Evolutionary conservation across 2,888 invertebrate genomes (phyloP), one percentile per base, ranked within the genome.

Genomic region (Mesorhabditis belari): DNA sequence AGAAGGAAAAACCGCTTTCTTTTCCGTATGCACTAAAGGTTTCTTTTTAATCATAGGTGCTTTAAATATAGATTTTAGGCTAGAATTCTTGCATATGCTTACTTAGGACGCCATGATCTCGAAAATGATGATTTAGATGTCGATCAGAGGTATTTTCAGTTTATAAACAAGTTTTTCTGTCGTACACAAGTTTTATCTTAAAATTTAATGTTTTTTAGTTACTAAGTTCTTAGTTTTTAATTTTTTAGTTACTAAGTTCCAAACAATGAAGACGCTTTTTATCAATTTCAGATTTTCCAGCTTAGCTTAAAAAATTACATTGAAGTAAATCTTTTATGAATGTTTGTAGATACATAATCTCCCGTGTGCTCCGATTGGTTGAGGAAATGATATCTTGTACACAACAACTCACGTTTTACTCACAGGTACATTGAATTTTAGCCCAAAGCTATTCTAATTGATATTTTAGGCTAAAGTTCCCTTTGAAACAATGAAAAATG

Each of bases 331-430:
- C 27, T 23, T 26, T 19, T 49, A 26, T 9, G 12, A 19, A 21
- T 28, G n/a, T 29, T 55, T 64, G 35, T 44, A 68, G 83, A 84
- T 79, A 81, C 80, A 64, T 71, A 72, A 49, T 84, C 81, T 66
- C 77, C 83, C 35, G 73, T 83, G 54, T 89, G 88, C 94, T 95
- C 0, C 92, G 92, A 82, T 87, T 98, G 51, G 88, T 98, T 59
- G 91, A 94, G 76, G 96, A 98, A 84, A 94, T 96, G 91, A 90
- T 96, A 58, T 91, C 90, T 80, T 92, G 93, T 81, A 90, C 92
- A 17, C 91, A 93, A 80, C 92, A 94, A 82, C 86, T 96, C 51
- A 82, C 82, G 4, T 91, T 93, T 63, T 87, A 66, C 55, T 50
- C 66, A 5, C 92, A 81, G 85, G 93, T n/a, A n/a, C n/a, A n/a